phyloP scores from a whole-genome alignment of 2,797 vertebrate genomes.

The Salarias fasciatus region DNA sequence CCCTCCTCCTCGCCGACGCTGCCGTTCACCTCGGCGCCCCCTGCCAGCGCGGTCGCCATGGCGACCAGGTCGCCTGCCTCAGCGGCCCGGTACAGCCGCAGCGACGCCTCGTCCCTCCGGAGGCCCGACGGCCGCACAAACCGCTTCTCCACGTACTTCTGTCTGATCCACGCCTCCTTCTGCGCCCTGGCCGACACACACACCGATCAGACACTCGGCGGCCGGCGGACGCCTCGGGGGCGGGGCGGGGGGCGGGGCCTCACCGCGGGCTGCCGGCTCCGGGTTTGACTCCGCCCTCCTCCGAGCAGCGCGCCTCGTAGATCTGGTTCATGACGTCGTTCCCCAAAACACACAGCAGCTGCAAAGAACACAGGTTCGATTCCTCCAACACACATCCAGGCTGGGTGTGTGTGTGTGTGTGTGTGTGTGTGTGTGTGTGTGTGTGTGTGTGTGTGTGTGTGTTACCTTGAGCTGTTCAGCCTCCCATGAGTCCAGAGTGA shows the following conservation, averaged over 20 bases:
- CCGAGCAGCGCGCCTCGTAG: conserved; percentile 70
- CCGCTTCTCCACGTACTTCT: conserved; percentile 81
- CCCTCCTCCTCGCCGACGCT: conserved; percentile 64
- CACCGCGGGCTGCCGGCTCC: conserved; percentile 66
- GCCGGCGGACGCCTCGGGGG: too few species aligned
- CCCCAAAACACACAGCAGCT: conserved; percentile 81
- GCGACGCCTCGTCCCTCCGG: too few species aligned
- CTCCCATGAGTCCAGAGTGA: conserved; percentile 86
- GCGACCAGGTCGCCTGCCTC: conserved; percentile 68
- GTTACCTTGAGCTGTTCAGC: conserved; percentile 83
- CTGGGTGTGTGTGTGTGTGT: too few species aligned
- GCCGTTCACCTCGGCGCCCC: conserved; percentile 77
- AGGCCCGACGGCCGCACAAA: conserved; percentile 60
- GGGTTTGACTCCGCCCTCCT: conserved; percentile 70
- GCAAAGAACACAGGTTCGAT: not conserved
- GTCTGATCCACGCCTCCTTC: conserved; percentile 81
- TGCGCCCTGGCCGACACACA: conserved; percentile 59
- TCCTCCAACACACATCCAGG: too few species aligned
- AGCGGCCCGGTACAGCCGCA: conserved; percentile 66
- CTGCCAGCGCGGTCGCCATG: conserved; percentile 73
- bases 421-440: too few species aligned
- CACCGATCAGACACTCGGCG: not conserved
- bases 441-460: too few species aligned
- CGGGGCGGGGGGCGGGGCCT: not conserved
- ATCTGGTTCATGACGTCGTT: conserved; percentile 79